Evolutionary conservation across 2,888 invertebrate genomes (phyloP), one percentile per base, ranked within the genome.

Genomic region (Phalangium opilio): DNA sequence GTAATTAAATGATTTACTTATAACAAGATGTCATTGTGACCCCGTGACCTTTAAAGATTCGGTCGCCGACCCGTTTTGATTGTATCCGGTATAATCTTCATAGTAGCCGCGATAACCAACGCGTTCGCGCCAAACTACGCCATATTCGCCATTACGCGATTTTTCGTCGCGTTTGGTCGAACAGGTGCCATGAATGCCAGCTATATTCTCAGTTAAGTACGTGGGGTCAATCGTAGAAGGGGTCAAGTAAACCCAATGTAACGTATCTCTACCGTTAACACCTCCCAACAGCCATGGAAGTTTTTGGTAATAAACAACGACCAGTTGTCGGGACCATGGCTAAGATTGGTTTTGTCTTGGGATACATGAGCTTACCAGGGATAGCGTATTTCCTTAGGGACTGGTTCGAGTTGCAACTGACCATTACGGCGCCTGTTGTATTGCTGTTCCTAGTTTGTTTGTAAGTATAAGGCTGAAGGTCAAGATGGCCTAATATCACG

Each of bases 121-220:
- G 10, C 38, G 2, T 38, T 38, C n/a, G 10, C 38, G 10, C 15
- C 38, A 38, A 17, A 15, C 10, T 38, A 17, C 18, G 14, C 14
- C 38, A 38, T 38, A 18, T 38, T 38, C 18, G n/a, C 38, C 12
- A 18, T 18, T 10, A 14, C 14, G 14, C 41, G 49, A 14, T 43
- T 47, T 21, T 18, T 47, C 12, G 33, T 49, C 17, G 49, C 46
- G 2, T 49, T 41, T 20, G 49, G 49, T 18, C 34, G 27, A n/a
- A 33, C 44, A 21, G 44, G 44, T 11, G 35, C 41, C 3, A 39
- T 46, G 41, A 38, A 39, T 14, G 47, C 49, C 17, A 45, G 46
- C 11, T 49, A 47, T 41, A 41, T 51, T 14, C 42, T 50, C 27
- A 27, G 27, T 38, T 38, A 38, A 17, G 38, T 38, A 38, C 18